A percentile compares a stretch with the other conserved stretches of the same genome.
Conservation (phyloP, 23 tunicate genomes). For the Trididemnum clinides region DNA sequence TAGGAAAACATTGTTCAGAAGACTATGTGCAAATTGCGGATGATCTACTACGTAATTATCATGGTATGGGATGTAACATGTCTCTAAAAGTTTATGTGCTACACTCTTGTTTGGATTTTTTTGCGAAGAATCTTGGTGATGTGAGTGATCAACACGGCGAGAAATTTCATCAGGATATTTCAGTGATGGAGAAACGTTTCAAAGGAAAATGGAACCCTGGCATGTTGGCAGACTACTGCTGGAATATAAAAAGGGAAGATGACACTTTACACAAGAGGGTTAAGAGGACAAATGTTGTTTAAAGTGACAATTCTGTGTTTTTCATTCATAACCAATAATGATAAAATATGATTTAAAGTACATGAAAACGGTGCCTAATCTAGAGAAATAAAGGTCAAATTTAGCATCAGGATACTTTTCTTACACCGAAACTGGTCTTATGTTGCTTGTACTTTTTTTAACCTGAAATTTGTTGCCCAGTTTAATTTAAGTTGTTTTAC, state of each 20-base stretch:
- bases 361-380: constrained; percentile 7
- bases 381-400: neutral
- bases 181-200: constrained; percentile 1
- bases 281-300: constrained; percentile 19
- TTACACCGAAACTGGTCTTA: neutral
- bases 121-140: constrained; percentile 8
- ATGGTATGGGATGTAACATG: constrained; percentile 18
- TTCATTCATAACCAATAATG: neutral
- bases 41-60: constrained; percentile 8
- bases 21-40: neutral
- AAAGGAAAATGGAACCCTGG: constrained; percentile 5
- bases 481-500: no score
- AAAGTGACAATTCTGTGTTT: neutral
- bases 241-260: neutral
- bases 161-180: neutral
- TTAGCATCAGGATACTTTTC: constrained; percentile 1
- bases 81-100: constrained; percentile 13
- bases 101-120: constrained; percentile 3
- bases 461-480: constrained; percentile 4
- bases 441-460: neutral
- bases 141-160: constrained; percentile 12
- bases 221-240: constrained; percentile 15
- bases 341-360: no score
- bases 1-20: constrained; percentile 9
- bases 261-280: constrained; percentile 9